Base-by-base conservation (phyloP, 1,140 invertebrate species). In the Drosophila leontia region DNA sequence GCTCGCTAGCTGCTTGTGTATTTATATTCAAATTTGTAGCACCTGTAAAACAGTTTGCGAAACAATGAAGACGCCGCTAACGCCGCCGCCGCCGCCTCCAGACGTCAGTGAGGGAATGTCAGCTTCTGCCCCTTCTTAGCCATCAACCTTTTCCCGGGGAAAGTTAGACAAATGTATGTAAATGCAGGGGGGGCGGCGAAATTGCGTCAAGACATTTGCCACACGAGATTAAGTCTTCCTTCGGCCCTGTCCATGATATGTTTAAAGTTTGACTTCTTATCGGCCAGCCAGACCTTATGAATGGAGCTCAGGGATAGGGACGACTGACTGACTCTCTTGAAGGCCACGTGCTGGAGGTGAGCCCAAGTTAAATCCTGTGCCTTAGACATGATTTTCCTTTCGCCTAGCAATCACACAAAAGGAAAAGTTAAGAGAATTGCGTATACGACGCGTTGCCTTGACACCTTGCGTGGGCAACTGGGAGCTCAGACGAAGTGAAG, bases 11-110 rank as follows among this genome's bases (percentile, higher is more conserved):
- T 88, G 84, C 57, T 64, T 79, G 63, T 78, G 80, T 77, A 88
- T 88, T 90, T 87, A 75, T 90, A 87, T 87, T 90, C 78, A 88
- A 88, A 88, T 88, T 90, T 88, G 84, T 85, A 88, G 81, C 84
- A 88, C 78, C 85, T 90, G 84, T 84, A 84, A 84, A 87, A 78
- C 85, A 90, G 80, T 83, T 88, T 78, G 64, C 44, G 39, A 87
- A 84, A 87, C 80, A 90, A 87, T 88, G 76, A 87, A 84, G 80
- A 83, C 76, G 61, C 82, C 65, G 29, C 26, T 26, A 6, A 13
- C 23, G 23, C 13, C 3, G 9, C 17, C 41, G 42, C 9, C 75
- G 56, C 78, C 68, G 57, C 57, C n/a, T n/a, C n/a, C 65, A 78
- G 82, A 57, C 75, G 61, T 29, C 57, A 35, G 72, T 59, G 65